A percentile compares a stretch with the other conserved stretches of the same genome.
These are phyloP conservation scores for Bombus waltoni DNA, from an alignment of 1,140 invertebrate species.

Conservation along the genomic window DNA sequence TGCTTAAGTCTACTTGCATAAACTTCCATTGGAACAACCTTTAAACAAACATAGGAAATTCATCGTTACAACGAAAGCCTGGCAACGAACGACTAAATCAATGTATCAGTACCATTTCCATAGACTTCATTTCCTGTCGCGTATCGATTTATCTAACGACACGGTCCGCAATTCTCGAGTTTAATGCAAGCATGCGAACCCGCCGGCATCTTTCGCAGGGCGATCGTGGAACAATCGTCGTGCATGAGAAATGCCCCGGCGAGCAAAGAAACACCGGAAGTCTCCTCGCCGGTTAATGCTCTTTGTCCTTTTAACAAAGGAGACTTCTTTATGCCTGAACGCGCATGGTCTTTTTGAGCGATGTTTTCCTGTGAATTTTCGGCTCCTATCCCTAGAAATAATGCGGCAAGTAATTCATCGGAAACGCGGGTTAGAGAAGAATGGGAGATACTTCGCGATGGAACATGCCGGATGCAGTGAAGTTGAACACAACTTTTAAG, in stretches of 20 bases:
- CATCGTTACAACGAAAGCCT: background rate
- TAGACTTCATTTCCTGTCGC: background rate
- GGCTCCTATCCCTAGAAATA: background rate
- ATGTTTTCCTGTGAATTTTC: background rate
- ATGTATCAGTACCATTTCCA: too few relatives aligned
- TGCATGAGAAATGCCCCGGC: background rate
- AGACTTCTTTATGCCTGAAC: background rate
- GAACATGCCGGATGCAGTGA: too few relatives aligned
- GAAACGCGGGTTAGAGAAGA: background rate
- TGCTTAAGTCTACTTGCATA: background rate
- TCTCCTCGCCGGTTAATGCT: background rate
- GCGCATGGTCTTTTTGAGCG: background rate
- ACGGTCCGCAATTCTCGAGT: background rate
- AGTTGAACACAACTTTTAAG: background rate
- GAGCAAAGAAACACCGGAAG: conserved; percentile 11
- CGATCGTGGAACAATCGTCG: background rate
- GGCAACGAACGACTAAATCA: background rate
- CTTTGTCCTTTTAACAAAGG: conserved; percentile 18
- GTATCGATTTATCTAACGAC: conserved; percentile 5
- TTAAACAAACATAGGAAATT: background rate
- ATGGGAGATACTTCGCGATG: background rate
- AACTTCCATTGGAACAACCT: background rate
- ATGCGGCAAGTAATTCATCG: background rate
- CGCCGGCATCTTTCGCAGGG: background rate
- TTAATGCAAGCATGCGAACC: background rate